Evolutionary conservation across 2,797 vertebrate genomes (phyloP).

Genomic region (Anguilla marmorata): DNA sequence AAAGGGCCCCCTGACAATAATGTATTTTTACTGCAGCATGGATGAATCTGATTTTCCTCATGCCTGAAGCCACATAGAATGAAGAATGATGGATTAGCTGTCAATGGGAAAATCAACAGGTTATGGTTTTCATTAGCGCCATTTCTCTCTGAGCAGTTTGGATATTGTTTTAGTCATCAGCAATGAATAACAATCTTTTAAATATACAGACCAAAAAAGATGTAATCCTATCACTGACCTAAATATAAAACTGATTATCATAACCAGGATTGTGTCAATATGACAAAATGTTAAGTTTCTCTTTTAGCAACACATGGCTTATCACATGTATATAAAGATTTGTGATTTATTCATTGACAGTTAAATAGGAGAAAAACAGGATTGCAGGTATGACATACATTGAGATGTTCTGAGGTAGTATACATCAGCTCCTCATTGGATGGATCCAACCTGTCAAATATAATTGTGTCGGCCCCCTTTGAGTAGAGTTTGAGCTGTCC

Average conservation of each 20-base stretch:
- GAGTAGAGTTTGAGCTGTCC: slow-evolving; percentile 70
- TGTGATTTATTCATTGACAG: too few relatives aligned
- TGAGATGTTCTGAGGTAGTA: slow-evolving; percentile 65
- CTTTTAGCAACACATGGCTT: not conserved
- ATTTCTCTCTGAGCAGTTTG: not conserved
- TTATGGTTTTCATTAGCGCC: not conserved
- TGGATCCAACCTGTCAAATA: slow-evolving; percentile 69
- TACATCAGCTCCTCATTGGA: slow-evolving; percentile 59
- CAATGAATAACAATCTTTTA: not conserved
- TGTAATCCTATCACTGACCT: not conserved
- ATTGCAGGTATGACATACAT: slow-evolving; percentile 47
- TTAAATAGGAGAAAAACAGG: not conserved
- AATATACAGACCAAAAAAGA: not conserved
- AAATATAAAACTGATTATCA: not conserved
- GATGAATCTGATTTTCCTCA: slow-evolving; percentile 6
- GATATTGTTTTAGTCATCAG: not conserved
- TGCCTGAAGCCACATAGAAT: not conserved
- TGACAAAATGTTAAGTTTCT: not conserved
- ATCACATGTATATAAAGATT: not conserved
- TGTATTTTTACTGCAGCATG: not conserved
- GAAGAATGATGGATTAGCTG: slow-evolving; percentile 17
- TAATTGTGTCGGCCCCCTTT: slow-evolving; percentile 65
- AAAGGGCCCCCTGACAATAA: slow-evolving; percentile 8
- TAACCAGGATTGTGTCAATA: not conserved
- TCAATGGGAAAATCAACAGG: slow-evolving; percentile 5